Evolutionary conservation across 1,140 invertebrate genomes (phyloP), one percentile per base, ranked within the genome.

Genomic region (Littorina saxatilis): DNA sequence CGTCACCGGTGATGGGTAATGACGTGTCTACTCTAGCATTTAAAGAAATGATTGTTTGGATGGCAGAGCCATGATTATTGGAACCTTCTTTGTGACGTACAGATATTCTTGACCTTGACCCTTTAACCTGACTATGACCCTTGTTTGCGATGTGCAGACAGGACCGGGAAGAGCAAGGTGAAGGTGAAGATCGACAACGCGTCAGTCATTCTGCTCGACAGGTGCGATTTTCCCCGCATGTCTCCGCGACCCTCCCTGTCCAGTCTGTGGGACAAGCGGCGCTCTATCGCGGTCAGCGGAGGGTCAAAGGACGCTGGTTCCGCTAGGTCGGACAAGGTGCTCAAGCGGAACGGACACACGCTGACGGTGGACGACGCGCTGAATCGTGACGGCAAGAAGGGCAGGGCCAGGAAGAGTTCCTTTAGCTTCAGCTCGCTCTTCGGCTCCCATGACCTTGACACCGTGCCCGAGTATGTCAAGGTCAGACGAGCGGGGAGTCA

Each of bases 161-260:
- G 83, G 79, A 78, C 82, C n/a, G 84, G 84, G 43, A 85, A 85
- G 47, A 83, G 82, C 61, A 85, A 85, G 63, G 83, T 77, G 77
- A 85, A 85, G 72, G 79, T 85, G 40, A 83, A 82, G 55, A 85
- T 85, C 79, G 84, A 85, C 80, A 82, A 85, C 80, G 63, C 84
- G 40, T 83, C 82, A 55, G 82, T 85, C 63, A 85, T 85, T 61
- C 50, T 85, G 4, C 72, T 85, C 43, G 84, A 85, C 82, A 83
- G 82, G 63, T 82, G 58, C 50, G 84, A 85, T 73, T 80, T 85
- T 29, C 84, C 82, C 1, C 55, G 81, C 23, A 73, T 85, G 55
- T 85, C 84, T 32, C 84, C 84, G 23, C 75, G 84, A n/a, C 82
- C 84, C 9, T 82, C 84, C 20, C 70, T 85, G 29, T 61, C 75